Base-by-base conservation (phyloP, 1,140 invertebrate species). In the Zaprionus vittiger region DNA sequence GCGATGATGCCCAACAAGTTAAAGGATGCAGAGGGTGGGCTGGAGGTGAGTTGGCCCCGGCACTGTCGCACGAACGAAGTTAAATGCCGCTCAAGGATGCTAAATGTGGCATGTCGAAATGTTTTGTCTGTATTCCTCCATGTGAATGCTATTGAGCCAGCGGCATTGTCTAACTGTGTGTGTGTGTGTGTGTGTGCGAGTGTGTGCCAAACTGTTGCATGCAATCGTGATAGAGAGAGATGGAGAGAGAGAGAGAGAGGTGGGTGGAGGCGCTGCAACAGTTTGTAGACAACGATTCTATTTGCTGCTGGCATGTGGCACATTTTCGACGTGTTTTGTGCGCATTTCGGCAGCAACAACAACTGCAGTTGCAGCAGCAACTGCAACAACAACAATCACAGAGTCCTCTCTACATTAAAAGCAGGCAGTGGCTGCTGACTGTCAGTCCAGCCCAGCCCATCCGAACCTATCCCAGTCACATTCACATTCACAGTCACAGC, bases 281-380 rank as follows among this genome's bases (percentile, higher is more conserved):
- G 44, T 56, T 68, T 59, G 71, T 26, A 71, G 73, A 76, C 74
- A 73, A 77, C 74, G 57, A 54, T 71, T 71, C 37, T 74, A 69
- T 77, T 77, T 79, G 75, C 72, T 81, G 70, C 81, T 89, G 85
- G 86, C 84, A 89, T 90, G 86, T 90, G 85, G 85, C 85, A 90
- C 85, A 90, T 90, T 90, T 90, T 90, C 85, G 85, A 90, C 85
- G 84, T 90, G 85, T 90, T 90, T 90, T 90, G 85, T 89, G 76
- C 83, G 79, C 85, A 90, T 90, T 89, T 90, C 72, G 85, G 85
- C 85, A 90, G 68, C 83, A 76, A 72, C 60, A 77, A 54, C 71
- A 73, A 54, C 44, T 5, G 4, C 24, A 26, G 24, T 26, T 26
- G 24, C 24, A 5, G 24, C 24, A 24, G 24, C 4, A 44, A 57